These are phyloP conservation scores for Thalpophila matura DNA, from an alignment of 2,888 invertebrate genomes.

Conservation along the genomic window DNA sequence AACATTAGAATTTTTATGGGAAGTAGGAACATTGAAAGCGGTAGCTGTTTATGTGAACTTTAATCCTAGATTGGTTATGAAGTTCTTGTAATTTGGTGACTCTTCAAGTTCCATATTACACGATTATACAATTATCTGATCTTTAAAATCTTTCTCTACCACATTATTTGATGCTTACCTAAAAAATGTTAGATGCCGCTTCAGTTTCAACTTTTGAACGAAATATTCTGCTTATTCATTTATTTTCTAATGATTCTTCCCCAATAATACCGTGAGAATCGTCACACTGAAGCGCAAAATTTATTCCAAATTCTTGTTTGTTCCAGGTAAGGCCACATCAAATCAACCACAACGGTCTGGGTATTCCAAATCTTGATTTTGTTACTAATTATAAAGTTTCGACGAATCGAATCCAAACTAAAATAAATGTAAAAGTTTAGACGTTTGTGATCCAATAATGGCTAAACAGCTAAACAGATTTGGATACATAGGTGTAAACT, in stretches of 20 bases:
- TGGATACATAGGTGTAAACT: too few species aligned
- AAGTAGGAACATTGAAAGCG: too few species aligned
- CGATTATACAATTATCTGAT: too few species aligned
- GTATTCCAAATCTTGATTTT: conserved; percentile 6
- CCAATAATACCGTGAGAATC: conserved; percentile 17
- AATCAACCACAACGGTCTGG: conserved; percentile 19
- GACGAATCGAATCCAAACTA: conserved; percentile 7
- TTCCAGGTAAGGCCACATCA: conserved; percentile 63
- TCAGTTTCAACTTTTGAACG: too few species aligned
- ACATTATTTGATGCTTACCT: too few species aligned
- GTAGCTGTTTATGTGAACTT: too few species aligned
- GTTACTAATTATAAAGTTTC: conserved; percentile 14
- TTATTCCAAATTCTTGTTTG: conserved; percentile 47
- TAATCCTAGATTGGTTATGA: too few species aligned
- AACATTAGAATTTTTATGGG: too few species aligned
- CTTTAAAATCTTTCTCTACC: too few species aligned
- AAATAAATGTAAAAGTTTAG: neutral
- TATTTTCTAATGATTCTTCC: conserved; percentile 6
- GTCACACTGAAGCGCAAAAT: conserved; percentile 20
- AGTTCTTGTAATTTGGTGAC: too few species aligned
- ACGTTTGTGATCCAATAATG: neutral
- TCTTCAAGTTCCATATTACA: too few species aligned
- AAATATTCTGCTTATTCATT: neutral
- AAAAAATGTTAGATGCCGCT: too few species aligned
- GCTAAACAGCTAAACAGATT: neutral